Base-by-base conservation (phyloP, 2,797 vertebrate species). In the Girardinus metallicus region DNA sequence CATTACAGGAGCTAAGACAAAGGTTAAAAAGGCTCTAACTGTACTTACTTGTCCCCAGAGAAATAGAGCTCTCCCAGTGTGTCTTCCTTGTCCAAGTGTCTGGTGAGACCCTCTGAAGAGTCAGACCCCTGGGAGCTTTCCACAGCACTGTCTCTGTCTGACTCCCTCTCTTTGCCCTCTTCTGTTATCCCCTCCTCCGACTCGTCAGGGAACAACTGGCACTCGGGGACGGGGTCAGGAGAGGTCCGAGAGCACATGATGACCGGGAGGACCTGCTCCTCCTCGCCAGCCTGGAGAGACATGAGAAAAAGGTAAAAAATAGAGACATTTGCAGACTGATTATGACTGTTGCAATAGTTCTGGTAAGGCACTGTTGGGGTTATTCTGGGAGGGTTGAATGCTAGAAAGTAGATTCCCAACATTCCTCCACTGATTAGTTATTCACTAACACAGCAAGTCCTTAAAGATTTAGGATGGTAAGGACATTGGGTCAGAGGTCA, bases 91-190 rank as follows among this genome's bases (percentile, higher is more conserved):
- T 97, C 96, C 62, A 94, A 96, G 0, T 92, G 73, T 12, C 95
- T 90, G 81, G 86, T 91, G 26, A 91, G 93, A 23, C 95, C 91
- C 0, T 97, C 96, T 0, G 95, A 97, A n/a, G 96, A 96, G 85
- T 98, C 97, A 0, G 96, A 97, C 51, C 96, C 96, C 66, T 94
- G 97, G 49, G 96, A 94, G 0, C 96, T 97, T 88, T 97, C 97
- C 76, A 97, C 96, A 31, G 97, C 96, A 0, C 97, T 98, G 95
- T 98, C 98, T 95, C 96, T 95, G 93, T 99, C 97, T 0, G 94
- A 97, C 83, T 99, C 98, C 80, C 94, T 96, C 83, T 95, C 89
- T 85, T 95, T 96, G 85, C 83, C 31, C 86, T 96, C 8, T 92
- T 95, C 91, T 81, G 64, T 76, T 84, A 80, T 91, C 81, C 95